Evolutionary conservation across 1,140 invertebrate species (phyloP).

Genomic region (Galendromus occidentalis): DNA sequence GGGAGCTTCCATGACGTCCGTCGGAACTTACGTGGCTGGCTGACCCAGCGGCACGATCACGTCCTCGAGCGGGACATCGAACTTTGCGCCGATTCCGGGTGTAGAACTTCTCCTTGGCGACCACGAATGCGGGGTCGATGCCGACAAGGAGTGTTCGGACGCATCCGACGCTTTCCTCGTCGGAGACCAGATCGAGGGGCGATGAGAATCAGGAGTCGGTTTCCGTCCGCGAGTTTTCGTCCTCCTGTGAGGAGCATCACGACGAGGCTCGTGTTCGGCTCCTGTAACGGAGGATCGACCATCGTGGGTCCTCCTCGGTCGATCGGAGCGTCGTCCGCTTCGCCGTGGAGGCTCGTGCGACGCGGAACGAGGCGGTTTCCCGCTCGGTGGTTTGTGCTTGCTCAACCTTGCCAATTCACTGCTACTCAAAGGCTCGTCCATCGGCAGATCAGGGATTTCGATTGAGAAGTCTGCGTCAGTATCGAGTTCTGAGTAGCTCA

Average conservation of each 20-base stretch:
- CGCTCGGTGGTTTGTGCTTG: background rate
- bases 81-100: background rate
- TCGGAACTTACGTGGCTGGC: background rate
- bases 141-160: background rate
- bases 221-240: background rate
- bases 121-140: background rate
- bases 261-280: background rate
- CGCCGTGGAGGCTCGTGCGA: background rate
- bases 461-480: constrained; percentile 14
- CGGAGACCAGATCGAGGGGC: constrained; percentile 1
- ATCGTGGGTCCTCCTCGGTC: background rate
- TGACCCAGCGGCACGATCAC: constrained; percentile 3
- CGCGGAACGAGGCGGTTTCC: background rate
- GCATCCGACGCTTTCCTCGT: constrained; percentile 1
- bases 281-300: background rate
- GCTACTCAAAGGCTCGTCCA: constrained; percentile 13
- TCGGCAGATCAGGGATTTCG: constrained; percentile 15
- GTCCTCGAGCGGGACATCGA: background rate
- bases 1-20: too few species aligned
- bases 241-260: background rate
- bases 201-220: background rate
- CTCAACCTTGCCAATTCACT: background rate
- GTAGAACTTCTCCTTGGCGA: background rate
- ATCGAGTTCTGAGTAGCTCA: constrained; percentile 16
- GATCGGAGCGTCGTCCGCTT: background rate